These are phyloP conservation scores for Thaleichthys pacificus DNA, from an alignment of 2,797 vertebrate genomes.

Conservation along the genomic window DNA sequence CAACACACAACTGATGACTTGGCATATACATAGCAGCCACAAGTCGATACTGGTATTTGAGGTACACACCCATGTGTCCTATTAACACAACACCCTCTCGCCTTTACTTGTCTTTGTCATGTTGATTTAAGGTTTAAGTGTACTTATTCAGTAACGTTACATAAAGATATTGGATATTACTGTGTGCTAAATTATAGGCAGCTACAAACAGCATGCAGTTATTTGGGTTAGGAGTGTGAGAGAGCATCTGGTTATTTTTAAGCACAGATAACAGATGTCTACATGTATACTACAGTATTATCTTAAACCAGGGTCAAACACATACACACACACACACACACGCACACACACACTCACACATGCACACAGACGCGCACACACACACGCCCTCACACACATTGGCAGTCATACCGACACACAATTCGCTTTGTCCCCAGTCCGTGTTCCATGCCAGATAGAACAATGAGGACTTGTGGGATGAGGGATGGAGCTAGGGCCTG, in stretches of 20 bases:
- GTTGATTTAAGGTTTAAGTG: slow-evolving; percentile 37
- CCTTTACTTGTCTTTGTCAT: slow-evolving; percentile 22
- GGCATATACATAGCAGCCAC: slow-evolving; percentile 34
- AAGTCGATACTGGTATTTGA: slow-evolving; percentile 26
- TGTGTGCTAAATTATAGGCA: slow-evolving; percentile 41
- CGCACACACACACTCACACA: neutral
- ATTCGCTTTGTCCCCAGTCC: slow-evolving; percentile 55
- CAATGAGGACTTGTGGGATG: slow-evolving; percentile 59
- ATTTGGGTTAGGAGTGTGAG: neutral
- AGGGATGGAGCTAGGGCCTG: slow-evolving; percentile 38
- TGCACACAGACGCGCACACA: neutral
- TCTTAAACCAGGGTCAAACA: slow-evolving; percentile 30
- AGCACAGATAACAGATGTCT: neutral
- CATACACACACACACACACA: slow-evolving; percentile 5
- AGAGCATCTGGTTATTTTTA: slow-evolving; percentile 7
- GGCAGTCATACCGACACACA: slow-evolving; percentile 16
- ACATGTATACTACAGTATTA: slow-evolving; percentile 18
- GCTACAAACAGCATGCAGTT: slow-evolving; percentile 29
- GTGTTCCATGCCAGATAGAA: slow-evolving; percentile 61
- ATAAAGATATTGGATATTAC: slow-evolving; percentile 35
- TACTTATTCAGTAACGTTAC: slow-evolving; percentile 39
- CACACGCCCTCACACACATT: slow-evolving; percentile 35
- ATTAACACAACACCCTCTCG: slow-evolving; percentile 26
- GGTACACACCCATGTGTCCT: slow-evolving; percentile 31
- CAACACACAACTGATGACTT: slow-evolving; percentile 22